These are phyloP conservation scores for Oncorhynchus nerka DNA, from an alignment of 2,113 vertebrate species.

Conservation along the genomic window DNA sequence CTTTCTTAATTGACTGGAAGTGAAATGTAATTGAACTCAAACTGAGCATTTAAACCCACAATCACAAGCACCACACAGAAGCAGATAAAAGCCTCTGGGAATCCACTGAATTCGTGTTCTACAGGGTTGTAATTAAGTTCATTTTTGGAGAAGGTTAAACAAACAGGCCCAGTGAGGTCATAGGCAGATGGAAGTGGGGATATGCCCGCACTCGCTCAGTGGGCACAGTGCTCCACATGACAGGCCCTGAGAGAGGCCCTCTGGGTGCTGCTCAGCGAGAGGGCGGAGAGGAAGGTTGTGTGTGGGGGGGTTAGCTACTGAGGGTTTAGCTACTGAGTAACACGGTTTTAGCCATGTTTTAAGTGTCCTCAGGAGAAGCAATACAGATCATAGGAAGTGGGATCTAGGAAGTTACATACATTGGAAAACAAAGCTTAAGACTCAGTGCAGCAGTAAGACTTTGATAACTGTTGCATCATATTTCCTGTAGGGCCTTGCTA, in stretches of 20 bases:
- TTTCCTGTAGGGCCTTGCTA: not conserved
- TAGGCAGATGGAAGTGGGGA: constrained; percentile 75
- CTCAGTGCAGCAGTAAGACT: not conserved
- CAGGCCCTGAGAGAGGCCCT: constrained; percentile 58
- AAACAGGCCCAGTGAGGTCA: constrained; percentile 78
- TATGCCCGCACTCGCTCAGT: constrained; percentile 80
- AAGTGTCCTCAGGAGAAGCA: no score
- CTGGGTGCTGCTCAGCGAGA: constrained; percentile 51
- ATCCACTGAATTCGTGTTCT: constrained; percentile 69
- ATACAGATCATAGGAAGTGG: no score
- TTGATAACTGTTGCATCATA: not conserved
- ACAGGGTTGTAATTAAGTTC: constrained; percentile 72
- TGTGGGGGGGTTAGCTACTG: not conserved
- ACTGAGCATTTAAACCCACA: constrained; percentile 16
- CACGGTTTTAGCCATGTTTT: constrained; percentile 26
- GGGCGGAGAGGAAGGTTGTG: constrained; percentile 4
- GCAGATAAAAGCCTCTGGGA: constrained; percentile 54
- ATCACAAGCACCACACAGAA: constrained; percentile 33
- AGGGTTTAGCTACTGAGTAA: not conserved
- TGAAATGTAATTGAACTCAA: no score
- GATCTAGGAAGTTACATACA: not conserved
- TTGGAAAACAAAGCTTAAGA: not conserved
- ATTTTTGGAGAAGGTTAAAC: constrained; percentile 78
- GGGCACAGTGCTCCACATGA: constrained; percentile 75
- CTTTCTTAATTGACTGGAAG: no score